A percentile compares a stretch with the other conserved stretches of the same genome.
These are phyloP conservation scores for Pteria penguin DNA, from an alignment of 2,888 invertebrate species.

Conservation along the genomic window DNA sequence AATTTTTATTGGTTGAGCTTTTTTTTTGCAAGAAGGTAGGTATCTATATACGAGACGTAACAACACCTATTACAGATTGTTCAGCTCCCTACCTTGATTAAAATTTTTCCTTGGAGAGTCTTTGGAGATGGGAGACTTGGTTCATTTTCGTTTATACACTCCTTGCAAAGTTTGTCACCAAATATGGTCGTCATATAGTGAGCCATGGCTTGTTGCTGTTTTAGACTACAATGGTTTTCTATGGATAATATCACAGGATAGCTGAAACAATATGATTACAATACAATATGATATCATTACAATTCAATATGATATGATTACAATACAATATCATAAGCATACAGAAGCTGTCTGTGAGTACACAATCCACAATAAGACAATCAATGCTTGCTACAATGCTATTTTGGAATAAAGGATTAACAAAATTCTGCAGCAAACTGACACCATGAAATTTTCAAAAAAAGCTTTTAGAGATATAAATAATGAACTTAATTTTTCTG, in stretches of 20 bases:
- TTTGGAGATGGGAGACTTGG: constrained; percentile 78
- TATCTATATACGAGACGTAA: too few relatives aligned
- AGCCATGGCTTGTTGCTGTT: constrained; percentile 80
- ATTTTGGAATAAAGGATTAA: too few relatives aligned
- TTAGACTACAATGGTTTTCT: constrained; percentile 81
- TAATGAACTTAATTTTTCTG: too few relatives aligned
- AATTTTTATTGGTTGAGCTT: too few relatives aligned
- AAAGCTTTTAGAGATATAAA: too few relatives aligned
- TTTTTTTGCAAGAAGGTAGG: too few relatives aligned
- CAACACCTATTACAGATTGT: too few relatives aligned
- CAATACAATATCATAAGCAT: background rate
- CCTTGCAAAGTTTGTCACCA: constrained; percentile 75
- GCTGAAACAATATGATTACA: constrained; percentile 68
- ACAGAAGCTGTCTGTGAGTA: background rate
- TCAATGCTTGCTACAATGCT: too few relatives aligned
- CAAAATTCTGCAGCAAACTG: too few relatives aligned
- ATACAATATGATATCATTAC: constrained; percentile 54
- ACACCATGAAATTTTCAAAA: too few relatives aligned
- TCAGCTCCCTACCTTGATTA: constrained; percentile 79
- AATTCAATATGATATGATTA: too few relatives aligned
- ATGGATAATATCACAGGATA: constrained; percentile 82
- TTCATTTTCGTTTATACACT: constrained; percentile 59
- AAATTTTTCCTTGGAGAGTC: constrained; percentile 77
- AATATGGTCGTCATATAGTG: constrained; percentile 76
- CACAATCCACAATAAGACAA: background rate